A percentile compares a stretch with the other conserved stretches of the same genome.
Conservation (phyloP, 2,888 invertebrate species). For the Lacanobia oleracea region DNA sequence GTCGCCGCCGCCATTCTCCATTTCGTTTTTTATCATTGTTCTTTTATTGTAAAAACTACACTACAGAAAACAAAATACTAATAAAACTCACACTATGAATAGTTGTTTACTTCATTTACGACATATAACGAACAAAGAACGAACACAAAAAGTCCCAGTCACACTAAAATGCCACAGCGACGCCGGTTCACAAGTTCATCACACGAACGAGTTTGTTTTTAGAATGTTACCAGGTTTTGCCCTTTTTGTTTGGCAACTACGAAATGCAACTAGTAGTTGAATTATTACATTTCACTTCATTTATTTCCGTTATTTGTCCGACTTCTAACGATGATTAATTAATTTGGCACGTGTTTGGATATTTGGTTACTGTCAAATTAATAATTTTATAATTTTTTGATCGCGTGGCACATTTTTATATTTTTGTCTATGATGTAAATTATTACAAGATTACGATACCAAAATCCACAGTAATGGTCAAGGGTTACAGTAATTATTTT, state of each 20-base stretch:
- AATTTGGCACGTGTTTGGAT: conserved; percentile 74
- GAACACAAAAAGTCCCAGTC: conserved; percentile 86
- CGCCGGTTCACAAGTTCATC: conserved; percentile 90
- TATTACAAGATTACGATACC: no score
- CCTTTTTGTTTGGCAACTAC: conserved; percentile 68
- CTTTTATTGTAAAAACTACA: conserved; percentile 84
- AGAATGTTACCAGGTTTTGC: conserved; percentile 87
- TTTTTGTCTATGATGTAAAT: conserved; percentile 72
- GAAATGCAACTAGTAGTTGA: conserved; percentile 57
- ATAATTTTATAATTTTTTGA: conserved; percentile 76
- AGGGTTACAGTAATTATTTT: not conserved
- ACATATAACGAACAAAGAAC: conserved; percentile 86
- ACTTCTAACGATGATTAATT: conserved; percentile 52
- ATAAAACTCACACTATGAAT: conserved; percentile 82
- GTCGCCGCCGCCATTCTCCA: conserved; percentile 91
- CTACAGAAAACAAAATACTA: conserved; percentile 86
- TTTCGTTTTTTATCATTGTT: conserved; percentile 88
- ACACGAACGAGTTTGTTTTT: conserved; percentile 85
- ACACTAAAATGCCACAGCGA: conserved; percentile 87
- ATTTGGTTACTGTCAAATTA: conserved; percentile 77
- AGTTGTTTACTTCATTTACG: conserved; percentile 87
- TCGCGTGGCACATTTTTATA: conserved; percentile 81
- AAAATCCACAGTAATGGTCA: not conserved
- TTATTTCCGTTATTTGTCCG: conserved; percentile 44
- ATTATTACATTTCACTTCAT: conserved; percentile 66